These are phyloP conservation scores for Leptinotarsa tumamoca DNA, from an alignment of 2,888 invertebrate genomes.

Conservation along the genomic window DNA sequence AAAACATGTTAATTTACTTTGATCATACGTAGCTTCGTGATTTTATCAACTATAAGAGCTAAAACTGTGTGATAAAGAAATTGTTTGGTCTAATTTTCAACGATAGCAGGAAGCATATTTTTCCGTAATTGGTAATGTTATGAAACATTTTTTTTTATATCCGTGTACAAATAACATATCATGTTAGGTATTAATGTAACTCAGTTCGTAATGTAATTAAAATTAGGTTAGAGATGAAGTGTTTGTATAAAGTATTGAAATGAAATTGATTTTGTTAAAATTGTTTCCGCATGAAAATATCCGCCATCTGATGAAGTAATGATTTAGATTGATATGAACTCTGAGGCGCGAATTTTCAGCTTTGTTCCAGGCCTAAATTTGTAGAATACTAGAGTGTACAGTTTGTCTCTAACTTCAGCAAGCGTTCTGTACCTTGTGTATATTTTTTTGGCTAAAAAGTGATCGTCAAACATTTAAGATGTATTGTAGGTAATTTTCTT, in stretches of 20 bases:
- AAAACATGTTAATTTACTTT: too few relatives aligned
- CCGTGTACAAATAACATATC: slow-evolving; percentile 49
- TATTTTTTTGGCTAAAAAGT: not conserved
- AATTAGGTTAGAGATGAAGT: slow-evolving; percentile 9
- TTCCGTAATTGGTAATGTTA: not conserved
- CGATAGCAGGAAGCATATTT: not conserved
- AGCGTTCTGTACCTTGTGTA: not conserved
- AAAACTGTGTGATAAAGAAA: not conserved
- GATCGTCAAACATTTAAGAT: slow-evolving; percentile 7
- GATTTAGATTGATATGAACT: not conserved
- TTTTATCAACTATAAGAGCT: not conserved
- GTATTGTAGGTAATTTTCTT: not conserved
- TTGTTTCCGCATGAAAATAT: slow-evolving; percentile 12
- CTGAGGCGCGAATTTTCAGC: slow-evolving; percentile 10
- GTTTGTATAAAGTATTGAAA: slow-evolving; percentile 13
- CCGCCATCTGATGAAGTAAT: not conserved
- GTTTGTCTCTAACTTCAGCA: not conserved
- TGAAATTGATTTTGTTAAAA: not conserved
- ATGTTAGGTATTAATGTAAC: slow-evolving; percentile 34
- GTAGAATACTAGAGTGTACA: slow-evolving; percentile 1
- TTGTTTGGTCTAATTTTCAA: slow-evolving; percentile 23
- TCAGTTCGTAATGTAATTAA: slow-evolving; percentile 12
- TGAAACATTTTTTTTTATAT: slow-evolving; percentile 21
- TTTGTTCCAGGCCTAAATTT: slow-evolving; percentile 19
- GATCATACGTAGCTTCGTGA: too few relatives aligned